phyloP scores from a whole-genome alignment of 2,888 invertebrate species.

The Aspidiotus destructor region DNA sequence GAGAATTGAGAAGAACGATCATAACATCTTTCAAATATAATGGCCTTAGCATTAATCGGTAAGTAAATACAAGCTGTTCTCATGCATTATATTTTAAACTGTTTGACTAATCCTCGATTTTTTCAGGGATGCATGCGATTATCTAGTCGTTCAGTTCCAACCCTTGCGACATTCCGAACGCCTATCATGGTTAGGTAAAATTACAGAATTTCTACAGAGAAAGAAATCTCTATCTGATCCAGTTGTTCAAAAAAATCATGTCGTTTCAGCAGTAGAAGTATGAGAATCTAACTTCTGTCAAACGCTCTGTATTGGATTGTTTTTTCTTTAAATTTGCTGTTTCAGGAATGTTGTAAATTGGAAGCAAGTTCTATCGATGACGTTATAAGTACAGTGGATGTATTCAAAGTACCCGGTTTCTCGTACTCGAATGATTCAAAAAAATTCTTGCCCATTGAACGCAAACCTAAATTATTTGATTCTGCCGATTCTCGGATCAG shows the following conservation, averaged over 20 bases:
- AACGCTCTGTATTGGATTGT: conserved; percentile 7
- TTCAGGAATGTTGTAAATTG: conserved; percentile 49
- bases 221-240: conserved; percentile 52
- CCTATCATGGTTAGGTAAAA: conserved; percentile 60
- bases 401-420: conserved; percentile 70
- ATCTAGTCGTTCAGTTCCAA: conserved; percentile 60
- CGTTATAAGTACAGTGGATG: conserved; percentile 66
- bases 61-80: conserved; percentile 3
- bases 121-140: conserved; percentile 59
- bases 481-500: conserved; percentile 60
- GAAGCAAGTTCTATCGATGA: conserved; percentile 62
- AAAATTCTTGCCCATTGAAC: conserved; percentile 49
- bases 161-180: conserved; percentile 52
- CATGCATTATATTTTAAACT: conserved; percentile 12
- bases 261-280: conserved; percentile 64
- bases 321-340: conserved; percentile 34
- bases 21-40: conserved; percentile 56
- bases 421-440: conserved; percentile 66
- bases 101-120: conserved; percentile 27
- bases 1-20: conserved; percentile 36
- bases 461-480: conserved; percentile 43
- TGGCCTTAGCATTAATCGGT: conserved; percentile 45
- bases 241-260: conserved; percentile 60
- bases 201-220: conserved; percentile 69
- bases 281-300: conserved; percentile 36